Evolutionary conservation across 2,888 invertebrate genomes (phyloP).

Genomic region (Rhagonycha lutea): DNA sequence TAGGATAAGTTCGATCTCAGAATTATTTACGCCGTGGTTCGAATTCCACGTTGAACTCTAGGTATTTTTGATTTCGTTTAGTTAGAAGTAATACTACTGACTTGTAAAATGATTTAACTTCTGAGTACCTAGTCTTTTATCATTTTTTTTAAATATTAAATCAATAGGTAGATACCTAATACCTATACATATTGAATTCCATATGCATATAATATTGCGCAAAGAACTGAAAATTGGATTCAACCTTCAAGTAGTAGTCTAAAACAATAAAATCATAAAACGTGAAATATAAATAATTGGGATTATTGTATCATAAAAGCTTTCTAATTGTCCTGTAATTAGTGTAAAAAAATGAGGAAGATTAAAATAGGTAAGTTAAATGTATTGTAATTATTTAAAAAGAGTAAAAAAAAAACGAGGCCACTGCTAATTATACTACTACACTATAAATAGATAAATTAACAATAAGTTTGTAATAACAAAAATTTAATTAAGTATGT

Average conservation of each 20-base stretch:
- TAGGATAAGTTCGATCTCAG: too few relatives aligned
- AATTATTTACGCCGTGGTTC: too few relatives aligned
- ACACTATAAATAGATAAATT: background rate
- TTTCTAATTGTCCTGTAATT: background rate
- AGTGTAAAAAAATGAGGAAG: background rate
- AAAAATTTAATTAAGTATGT: background rate
- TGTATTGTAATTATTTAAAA: background rate
- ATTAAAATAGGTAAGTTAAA: background rate
- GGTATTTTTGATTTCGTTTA: too few relatives aligned
- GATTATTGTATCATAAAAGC: background rate
- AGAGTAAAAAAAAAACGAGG: background rate
- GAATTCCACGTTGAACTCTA: too few relatives aligned
- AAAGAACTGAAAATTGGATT: background rate
- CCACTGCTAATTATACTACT: background rate
- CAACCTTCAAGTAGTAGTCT: background rate
- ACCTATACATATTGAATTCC: too few relatives aligned
- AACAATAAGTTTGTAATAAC: background rate
- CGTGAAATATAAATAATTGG: background rate
- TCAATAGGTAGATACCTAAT: too few relatives aligned
- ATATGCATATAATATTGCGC: too few relatives aligned
- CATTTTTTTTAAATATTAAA: too few relatives aligned
- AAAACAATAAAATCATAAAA: background rate
- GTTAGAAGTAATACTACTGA: too few relatives aligned
- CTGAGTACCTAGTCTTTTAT: too few relatives aligned
- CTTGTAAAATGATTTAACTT: too few relatives aligned